Percentiles rank a stretch among this genome's conserved stretches.
Conservation (phyloP, 2,797 vertebrate genomes). For the Darevskia mixta region DNA sequence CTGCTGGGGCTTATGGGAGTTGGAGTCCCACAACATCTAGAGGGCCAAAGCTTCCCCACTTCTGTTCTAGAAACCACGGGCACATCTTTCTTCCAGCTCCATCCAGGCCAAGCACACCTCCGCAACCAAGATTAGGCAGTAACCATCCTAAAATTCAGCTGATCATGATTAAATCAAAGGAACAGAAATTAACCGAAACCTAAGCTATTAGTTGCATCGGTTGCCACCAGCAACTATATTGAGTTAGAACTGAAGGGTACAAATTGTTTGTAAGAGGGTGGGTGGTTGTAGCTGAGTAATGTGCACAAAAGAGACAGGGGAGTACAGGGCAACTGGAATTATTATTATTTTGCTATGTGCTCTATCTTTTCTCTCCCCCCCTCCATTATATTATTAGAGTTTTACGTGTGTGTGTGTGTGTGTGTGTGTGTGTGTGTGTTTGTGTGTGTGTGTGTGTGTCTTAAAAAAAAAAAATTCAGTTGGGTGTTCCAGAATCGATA, state of each 20-base stretch:
- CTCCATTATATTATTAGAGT: neutral
- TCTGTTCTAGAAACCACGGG: too few relatives aligned
- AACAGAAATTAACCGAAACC: conserved; percentile 36
- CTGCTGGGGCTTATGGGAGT: too few relatives aligned
- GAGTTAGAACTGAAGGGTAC: conserved; percentile 38
- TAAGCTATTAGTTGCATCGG: conserved; percentile 53
- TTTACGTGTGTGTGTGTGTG: neutral
- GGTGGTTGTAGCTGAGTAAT: neutral
- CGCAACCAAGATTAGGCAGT: conserved; percentile 45
- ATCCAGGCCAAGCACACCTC: conserved; percentile 29
- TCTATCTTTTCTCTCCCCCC: neutral
- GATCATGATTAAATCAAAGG: conserved; percentile 45
- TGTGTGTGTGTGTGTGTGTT: neutral
- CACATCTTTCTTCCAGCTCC: conserved; percentile 22
- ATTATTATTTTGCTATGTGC: neutral
- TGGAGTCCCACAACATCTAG: too few relatives aligned
- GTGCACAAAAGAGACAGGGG: neutral
- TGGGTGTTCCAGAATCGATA: neutral
- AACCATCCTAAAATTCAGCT: conserved; percentile 51
- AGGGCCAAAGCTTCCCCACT: too few relatives aligned
- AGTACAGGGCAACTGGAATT: neutral
- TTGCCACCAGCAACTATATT: conserved; percentile 52
- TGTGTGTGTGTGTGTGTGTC: neutral
- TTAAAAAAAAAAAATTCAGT: neutral
- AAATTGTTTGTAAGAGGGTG: conserved; percentile 31